A percentile compares a stretch with the other conserved stretches of the same genome.
Evolutionary conservation across 2,888 invertebrate genomes (phyloP).

Genomic region (Fragum whitleyi): DNA sequence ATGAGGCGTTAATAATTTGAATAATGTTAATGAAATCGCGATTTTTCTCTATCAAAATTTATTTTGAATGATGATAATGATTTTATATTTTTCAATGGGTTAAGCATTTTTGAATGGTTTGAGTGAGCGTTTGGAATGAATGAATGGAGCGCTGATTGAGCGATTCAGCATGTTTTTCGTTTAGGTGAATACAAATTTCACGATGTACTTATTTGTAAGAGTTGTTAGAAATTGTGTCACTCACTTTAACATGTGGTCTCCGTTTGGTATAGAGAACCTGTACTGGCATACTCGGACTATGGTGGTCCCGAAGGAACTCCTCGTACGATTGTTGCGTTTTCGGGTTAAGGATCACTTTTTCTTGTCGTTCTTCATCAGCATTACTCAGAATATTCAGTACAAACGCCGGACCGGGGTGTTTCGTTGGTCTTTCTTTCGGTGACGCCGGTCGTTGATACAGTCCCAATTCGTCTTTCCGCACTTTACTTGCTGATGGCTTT

Average conservation of each 20-base stretch:
- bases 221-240: no score
- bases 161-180: no score
- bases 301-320: slow-evolving; percentile 95
- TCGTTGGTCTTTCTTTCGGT: slow-evolving; percentile 67
- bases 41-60: no score
- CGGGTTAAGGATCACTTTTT: slow-evolving; percentile 92
- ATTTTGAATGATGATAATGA: no score
- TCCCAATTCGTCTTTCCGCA: slow-evolving; percentile 72
- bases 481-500: slow-evolving; percentile 66
- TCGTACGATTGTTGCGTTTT: slow-evolving; percentile 97
- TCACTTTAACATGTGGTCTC: slow-evolving; percentile 92
- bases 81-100: no score
- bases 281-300: slow-evolving; percentile 86
- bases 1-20: no score
- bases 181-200: no score
- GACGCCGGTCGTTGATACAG: slow-evolving; percentile 65
- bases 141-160: no score
- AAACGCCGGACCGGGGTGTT: slow-evolving; percentile 88
- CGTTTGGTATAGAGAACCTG: slow-evolving; percentile 96
- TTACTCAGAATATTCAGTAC: slow-evolving; percentile 95
- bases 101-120: no score
- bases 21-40: no score
- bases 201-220: no score
- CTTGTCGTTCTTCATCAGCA: slow-evolving; percentile 91
- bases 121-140: no score